Base-by-base conservation (phyloP, 2,888 invertebrate species). In the Dryobotodes eremita region DNA sequence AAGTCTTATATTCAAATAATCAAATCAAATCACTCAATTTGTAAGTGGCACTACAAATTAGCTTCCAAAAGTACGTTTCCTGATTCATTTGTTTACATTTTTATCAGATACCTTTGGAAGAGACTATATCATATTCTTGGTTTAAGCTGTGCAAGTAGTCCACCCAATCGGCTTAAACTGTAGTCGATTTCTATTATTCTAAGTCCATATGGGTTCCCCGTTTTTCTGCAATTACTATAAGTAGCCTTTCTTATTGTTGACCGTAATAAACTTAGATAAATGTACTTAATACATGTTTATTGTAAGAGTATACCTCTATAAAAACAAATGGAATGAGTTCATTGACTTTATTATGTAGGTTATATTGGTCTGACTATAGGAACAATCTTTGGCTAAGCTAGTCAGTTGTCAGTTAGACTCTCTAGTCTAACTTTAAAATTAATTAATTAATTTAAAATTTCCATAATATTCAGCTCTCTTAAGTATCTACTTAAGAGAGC, bases 241-340 rank as follows among this genome's bases (percentile, higher is more conserved):
- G 42, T 31, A 55, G 13, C 46, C 50, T 15, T 13, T 76, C 11
- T 36, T 31, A 36, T 36, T 31, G 69, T 53, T 23, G 53, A 84
- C 84, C 84, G 68, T 84, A 82, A 84, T 82, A 84, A 79, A 82
- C 48, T 48, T 65, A 61, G 15, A 72, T 55, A 73, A 61, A 59
- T 31, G 64, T 55, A 57, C 48, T 50, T 68, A 68, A 66, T 71
- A 15, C 71, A 57, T 59, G 61, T 66, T 66, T 77, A 55, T 26
- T 68, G 48, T 31, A 15, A 26, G 46, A 64, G 57, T 65, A 36
- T 59, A 36, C 59, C 64, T 69, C 31, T 36, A 65, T 72, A 65
- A 70, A 66, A 72, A 64, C 10, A 1, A 75, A 82, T 61, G 36
- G n/a, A 72, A 55, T 64, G 13, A 59, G 84, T 48, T 84, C 31